Conservation (phyloP, 2,888 invertebrate genomes). For the Ichneumoninae sp. region DNA sequence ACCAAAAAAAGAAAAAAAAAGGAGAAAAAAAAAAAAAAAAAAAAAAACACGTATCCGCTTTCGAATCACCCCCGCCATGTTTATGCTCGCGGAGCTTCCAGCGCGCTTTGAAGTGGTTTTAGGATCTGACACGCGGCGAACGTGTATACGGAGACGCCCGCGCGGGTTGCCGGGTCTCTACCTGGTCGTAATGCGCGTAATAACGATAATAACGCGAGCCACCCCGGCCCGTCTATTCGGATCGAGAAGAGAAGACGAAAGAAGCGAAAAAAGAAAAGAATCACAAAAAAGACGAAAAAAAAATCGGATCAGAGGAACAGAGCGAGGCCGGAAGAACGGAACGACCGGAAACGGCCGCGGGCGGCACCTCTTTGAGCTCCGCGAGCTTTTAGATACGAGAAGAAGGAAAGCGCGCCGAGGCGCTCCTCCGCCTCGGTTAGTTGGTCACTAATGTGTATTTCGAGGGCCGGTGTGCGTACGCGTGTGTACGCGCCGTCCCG, state of each 20-base stretch:
- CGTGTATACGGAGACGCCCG: conserved; percentile 51
- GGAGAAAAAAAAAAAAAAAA: no score
- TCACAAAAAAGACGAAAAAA: conserved; percentile 51
- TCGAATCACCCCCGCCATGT: conserved; percentile 38
- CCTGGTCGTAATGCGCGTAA: conserved; percentile 77
- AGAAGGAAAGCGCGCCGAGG: conserved; percentile 42
- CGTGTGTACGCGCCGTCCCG: background rate
- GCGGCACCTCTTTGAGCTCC: conserved; percentile 73
- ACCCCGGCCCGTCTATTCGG: conserved; percentile 59
- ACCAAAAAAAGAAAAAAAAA: no score
- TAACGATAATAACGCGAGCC: conserved; percentile 73
- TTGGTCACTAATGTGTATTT: conserved; percentile 25
- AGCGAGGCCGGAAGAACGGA: conserved; percentile 65
- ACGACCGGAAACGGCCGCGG: conserved; percentile 75
- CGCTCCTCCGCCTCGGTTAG: conserved; percentile 44
- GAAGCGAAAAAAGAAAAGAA: conserved; percentile 46
- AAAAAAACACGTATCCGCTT: conserved; percentile 26
- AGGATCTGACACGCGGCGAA: conserved; percentile 54
- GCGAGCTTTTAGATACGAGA: conserved; percentile 60
- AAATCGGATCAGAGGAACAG: conserved; percentile 47
- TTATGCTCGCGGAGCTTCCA: conserved; percentile 52
- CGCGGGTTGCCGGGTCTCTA: conserved; percentile 66
- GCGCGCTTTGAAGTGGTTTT: conserved; percentile 75
- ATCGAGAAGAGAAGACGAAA: conserved; percentile 2
- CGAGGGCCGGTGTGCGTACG: background rate